A percentile compares a stretch with the other conserved stretches of the same genome.
These are phyloP conservation scores for Ochropacha duplaris DNA, from an alignment of 2,888 invertebrate genomes.

Conservation along the genomic window DNA sequence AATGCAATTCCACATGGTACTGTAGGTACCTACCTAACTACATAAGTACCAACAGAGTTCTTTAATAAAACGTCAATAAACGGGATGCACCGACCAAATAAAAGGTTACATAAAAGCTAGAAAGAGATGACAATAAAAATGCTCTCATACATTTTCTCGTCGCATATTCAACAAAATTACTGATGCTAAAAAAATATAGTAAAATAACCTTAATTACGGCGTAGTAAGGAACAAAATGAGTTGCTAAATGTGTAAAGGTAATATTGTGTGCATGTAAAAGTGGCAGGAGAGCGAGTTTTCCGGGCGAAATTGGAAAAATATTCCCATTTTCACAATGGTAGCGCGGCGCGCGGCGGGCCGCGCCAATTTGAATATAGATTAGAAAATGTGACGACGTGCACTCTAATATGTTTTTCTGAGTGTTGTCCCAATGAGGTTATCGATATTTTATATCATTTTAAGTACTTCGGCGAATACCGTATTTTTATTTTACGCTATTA, in stretches of 20 bases:
- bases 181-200: slow-evolving; percentile 7
- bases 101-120: slow-evolving; percentile 44
- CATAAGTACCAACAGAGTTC: too few species aligned
- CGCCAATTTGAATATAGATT: slow-evolving; percentile 82
- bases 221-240: slow-evolving; percentile 22
- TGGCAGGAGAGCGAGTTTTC: slow-evolving; percentile 62
- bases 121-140: slow-evolving; percentile 53
- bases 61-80: slow-evolving; percentile 5
- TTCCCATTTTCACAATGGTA: slow-evolving; percentile 74
- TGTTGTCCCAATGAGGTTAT: slow-evolving; percentile 28
- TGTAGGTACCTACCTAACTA: neutral
- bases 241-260: neutral
- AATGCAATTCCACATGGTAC: neutral
- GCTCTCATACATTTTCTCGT: slow-evolving; percentile 51
- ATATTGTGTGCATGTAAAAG: slow-evolving; percentile 47
- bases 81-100: slow-evolving; percentile 25
- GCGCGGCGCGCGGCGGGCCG: slow-evolving; percentile 52
- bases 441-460: slow-evolving; percentile 18
- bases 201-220: slow-evolving; percentile 5
- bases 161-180: slow-evolving; percentile 33
- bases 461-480: too few species aligned
- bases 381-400: slow-evolving; percentile 77
- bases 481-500: too few species aligned
- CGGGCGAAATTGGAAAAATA: slow-evolving; percentile 79
- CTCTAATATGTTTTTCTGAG: slow-evolving; percentile 71